These are phyloP conservation scores for Diachasmimorpha longicaudata DNA, from an alignment of 1,140 invertebrate genomes.

Conservation along the genomic window DNA sequence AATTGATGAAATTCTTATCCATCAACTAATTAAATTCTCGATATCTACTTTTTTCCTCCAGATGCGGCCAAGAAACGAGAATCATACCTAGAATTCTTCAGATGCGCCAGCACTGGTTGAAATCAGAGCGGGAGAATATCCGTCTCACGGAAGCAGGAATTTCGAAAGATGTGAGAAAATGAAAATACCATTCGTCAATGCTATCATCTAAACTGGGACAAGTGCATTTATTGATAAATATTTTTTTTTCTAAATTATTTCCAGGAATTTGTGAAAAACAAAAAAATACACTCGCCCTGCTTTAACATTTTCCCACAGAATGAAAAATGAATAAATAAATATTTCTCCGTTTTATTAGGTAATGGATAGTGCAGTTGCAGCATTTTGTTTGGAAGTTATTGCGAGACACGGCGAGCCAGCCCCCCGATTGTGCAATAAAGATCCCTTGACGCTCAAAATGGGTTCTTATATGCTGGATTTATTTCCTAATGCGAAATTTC, in stretches of 20 bases:
- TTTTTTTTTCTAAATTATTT: too few species aligned
- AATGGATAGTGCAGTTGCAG: conserved; percentile 92
- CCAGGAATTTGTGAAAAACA: too few species aligned
- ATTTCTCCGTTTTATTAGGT: conserved; percentile 63
- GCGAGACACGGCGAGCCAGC: conserved; percentile 95
- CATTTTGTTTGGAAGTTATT: conserved; percentile 96
- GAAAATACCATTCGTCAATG: neutral
- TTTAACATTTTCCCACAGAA: too few species aligned
- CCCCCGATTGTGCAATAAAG: conserved; percentile 94
- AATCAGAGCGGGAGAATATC: conserved; percentile 87
- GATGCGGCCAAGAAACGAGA: conserved; percentile 97
- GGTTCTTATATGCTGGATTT: conserved; percentile 83
- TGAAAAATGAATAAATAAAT: neutral
- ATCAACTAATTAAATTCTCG: neutral
- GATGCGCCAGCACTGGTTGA: conserved; percentile 91
- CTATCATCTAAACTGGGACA: too few species aligned
- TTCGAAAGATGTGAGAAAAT: conserved; percentile 73
- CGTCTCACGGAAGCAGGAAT: conserved; percentile 94
- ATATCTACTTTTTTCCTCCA: conserved; percentile 44
- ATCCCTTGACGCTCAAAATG: conserved; percentile 96
- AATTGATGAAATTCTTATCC: neutral
- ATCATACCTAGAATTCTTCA: conserved; percentile 94
- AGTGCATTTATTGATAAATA: too few species aligned
- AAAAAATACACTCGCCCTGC: too few species aligned
- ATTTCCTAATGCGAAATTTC: conserved; percentile 90